These are phyloP conservation scores for Chouioia cunea DNA, from an alignment of 2,888 invertebrate species.

Conservation along the genomic window DNA sequence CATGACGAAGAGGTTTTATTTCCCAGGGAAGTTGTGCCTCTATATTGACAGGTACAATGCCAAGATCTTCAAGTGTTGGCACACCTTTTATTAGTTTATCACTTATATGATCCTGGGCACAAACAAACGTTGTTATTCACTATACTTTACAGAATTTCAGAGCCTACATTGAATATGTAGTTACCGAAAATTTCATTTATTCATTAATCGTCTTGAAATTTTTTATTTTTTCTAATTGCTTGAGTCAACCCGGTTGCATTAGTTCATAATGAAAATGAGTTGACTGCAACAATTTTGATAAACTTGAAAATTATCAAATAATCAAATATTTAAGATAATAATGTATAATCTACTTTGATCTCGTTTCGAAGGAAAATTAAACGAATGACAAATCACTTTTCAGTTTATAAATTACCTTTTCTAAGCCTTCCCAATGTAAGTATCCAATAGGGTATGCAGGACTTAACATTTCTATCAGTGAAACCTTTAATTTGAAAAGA, in stretches of 20 bases:
- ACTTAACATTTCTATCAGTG: slow-evolving; percentile 73
- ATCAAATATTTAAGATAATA: neutral
- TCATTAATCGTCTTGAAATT: too few relatives aligned
- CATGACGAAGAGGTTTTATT: slow-evolving; percentile 77
- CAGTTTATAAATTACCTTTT: slow-evolving; percentile 73
- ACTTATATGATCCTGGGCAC: slow-evolving; percentile 79
- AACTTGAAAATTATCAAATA: neutral
- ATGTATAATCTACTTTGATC: too few relatives aligned
- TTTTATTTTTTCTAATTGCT: too few relatives aligned
- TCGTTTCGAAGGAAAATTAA: too few relatives aligned
- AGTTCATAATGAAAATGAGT: too few relatives aligned
- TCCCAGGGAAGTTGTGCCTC: slow-evolving; percentile 67
- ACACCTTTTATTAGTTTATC: slow-evolving; percentile 76
- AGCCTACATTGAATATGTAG: too few relatives aligned
- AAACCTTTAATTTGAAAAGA: slow-evolving; percentile 76
- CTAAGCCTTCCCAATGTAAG: slow-evolving; percentile 84
- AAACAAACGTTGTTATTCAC: slow-evolving; percentile 5
- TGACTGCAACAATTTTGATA: neutral
- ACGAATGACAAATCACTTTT: too few relatives aligned
- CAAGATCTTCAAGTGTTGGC: slow-evolving; percentile 90
- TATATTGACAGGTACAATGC: slow-evolving; percentile 69
- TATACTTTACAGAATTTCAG: slow-evolving; percentile 4
- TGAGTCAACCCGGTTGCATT: too few relatives aligned
- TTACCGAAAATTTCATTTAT: too few relatives aligned
- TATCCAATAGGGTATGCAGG: slow-evolving; percentile 77